Conservation (phyloP, 2,113 vertebrate genomes). For the zebrafish (Danio rerio) region DNA sequence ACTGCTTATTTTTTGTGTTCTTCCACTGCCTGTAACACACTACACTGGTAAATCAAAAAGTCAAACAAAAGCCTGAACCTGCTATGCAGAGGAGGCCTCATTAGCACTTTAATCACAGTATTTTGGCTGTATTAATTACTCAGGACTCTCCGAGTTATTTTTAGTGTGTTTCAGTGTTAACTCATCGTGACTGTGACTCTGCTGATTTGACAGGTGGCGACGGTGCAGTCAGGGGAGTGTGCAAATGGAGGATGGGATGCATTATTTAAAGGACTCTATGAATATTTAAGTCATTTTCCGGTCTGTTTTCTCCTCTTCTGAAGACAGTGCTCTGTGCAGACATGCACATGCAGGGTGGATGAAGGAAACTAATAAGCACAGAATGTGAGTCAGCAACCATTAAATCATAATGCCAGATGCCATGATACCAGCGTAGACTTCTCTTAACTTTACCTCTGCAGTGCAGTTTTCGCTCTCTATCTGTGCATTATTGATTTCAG, state of each 20-base stretch:
- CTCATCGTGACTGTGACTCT: constrained; percentile 15
- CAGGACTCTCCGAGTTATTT: neutral
- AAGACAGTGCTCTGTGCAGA: neutral
- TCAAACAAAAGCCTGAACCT: neutral
- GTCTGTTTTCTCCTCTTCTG: constrained; percentile 22
- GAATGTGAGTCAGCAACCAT: constrained; percentile 12
- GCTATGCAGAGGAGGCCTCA: constrained; percentile 3
- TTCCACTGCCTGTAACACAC: neutral
- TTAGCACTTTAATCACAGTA: neutral
- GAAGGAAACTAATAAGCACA: neutral
- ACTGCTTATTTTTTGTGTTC: neutral
- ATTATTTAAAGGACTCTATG: constrained; percentile 46
- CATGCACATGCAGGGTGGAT: constrained; percentile 15
- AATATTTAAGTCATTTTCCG: constrained; percentile 47
- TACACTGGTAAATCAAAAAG: neutral
- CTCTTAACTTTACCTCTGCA: neutral
- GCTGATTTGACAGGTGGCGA: constrained; percentile 24
- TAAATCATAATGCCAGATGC: constrained; percentile 10
- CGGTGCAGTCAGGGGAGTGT: constrained; percentile 23
- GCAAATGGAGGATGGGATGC: constrained; percentile 46
- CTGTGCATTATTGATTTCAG: neutral
- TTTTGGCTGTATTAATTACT: neutral
- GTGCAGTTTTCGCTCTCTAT: neutral
- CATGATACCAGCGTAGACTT: neutral
- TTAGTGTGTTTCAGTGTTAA: neutral